Percentiles rank a stretch among this genome's conserved stretches.
Evolutionary conservation across 2,113 vertebrate genomes (phyloP).

Genomic region (Pteropus alecto): DNA sequence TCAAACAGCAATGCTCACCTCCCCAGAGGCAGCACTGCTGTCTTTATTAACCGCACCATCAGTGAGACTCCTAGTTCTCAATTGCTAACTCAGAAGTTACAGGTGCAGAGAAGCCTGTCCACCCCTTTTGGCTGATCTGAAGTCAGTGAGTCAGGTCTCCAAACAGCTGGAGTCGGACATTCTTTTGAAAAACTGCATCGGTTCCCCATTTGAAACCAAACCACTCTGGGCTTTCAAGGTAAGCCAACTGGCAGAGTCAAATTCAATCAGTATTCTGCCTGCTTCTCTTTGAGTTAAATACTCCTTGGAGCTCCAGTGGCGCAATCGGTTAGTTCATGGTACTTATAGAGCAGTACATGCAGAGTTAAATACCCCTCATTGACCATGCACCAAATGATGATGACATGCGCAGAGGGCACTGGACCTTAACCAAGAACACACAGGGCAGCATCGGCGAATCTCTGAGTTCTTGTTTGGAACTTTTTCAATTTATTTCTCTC

Average conservation of each 20-base stretch:
- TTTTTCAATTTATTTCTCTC: slow-evolving; percentile 76
- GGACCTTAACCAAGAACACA: slow-evolving; percentile 66
- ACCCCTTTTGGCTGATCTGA: slow-evolving; percentile 65
- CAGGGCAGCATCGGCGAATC: slow-evolving; percentile 64
- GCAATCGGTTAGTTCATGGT: too few species aligned
- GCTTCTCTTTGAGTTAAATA: slow-evolving; percentile 74
- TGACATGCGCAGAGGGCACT: slow-evolving; percentile 67
- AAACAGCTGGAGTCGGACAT: slow-evolving; percentile 64
- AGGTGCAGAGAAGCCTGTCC: slow-evolving; percentile 40
- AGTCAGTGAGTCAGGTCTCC: slow-evolving; percentile 64
- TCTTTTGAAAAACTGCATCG: slow-evolving; percentile 67
- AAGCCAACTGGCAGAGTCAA: slow-evolving; percentile 68
- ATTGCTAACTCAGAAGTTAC: slow-evolving; percentile 66
- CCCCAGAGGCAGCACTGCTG: slow-evolving; percentile 41
- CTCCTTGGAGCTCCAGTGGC: slow-evolving; percentile 1
- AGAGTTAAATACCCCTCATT: slow-evolving; percentile 70
- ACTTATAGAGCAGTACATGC: too few species aligned
- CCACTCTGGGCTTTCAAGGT: slow-evolving; percentile 67
- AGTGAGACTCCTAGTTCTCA: slow-evolving; percentile 61
- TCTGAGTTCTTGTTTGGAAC: slow-evolving; percentile 67
- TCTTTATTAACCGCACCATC: slow-evolving; percentile 56
- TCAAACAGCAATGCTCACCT: slow-evolving; percentile 57
- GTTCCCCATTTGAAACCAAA: slow-evolving; percentile 65
- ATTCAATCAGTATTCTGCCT: slow-evolving; percentile 48
- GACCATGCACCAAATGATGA: slow-evolving; percentile 51